phyloP scores from a whole-genome alignment of 2,113 vertebrate genomes.

The Hydropotes inermis region DNA sequence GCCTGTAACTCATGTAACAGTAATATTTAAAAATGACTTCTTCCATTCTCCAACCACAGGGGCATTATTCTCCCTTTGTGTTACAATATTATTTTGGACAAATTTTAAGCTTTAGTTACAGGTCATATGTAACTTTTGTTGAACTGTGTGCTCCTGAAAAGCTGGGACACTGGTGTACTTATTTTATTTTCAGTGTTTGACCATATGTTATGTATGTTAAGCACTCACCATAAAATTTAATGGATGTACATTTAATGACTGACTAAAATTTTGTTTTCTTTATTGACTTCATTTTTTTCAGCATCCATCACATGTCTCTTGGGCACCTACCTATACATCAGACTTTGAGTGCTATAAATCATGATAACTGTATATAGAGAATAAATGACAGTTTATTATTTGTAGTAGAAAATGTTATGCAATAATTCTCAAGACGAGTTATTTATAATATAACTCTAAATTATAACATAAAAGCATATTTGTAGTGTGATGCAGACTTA shows the following conservation, averaged over 20 bases:
- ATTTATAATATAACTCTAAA: not conserved
- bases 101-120: not conserved
- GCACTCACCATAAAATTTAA: not conserved
- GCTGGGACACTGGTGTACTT: fast-evolving
- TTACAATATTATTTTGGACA: not conserved
- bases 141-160: not conserved
- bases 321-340: too few species aligned
- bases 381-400: not conserved
- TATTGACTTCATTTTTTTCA: not conserved
- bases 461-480: not conserved
- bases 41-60: not conserved
- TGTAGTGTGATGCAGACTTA: not conserved
- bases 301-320: not conserved
- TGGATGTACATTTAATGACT: not conserved
- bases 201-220: not conserved
- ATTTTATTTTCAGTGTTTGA: not conserved
- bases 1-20: not conserved
- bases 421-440: not conserved
- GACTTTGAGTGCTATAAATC: not conserved
- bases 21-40: not conserved
- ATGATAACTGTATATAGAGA: not conserved
- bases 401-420: not conserved
- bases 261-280: not conserved
- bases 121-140: not conserved
- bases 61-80: too few species aligned